A percentile compares a stretch with the other conserved stretches of the same genome.
These are phyloP conservation scores for Gymnosoma rotundatum DNA, from an alignment of 2,888 invertebrate genomes.

Conservation along the genomic window DNA sequence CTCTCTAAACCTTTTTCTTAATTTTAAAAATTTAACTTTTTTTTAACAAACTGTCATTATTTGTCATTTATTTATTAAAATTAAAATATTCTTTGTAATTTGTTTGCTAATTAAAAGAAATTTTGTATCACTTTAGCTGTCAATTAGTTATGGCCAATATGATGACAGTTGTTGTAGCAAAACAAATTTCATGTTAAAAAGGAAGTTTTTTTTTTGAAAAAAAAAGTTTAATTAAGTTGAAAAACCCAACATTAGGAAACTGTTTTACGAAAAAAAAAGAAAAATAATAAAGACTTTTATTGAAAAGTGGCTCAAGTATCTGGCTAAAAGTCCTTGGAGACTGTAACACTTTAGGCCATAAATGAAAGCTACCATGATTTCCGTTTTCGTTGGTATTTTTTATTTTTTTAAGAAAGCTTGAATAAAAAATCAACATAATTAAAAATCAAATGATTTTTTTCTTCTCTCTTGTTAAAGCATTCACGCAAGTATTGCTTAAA, in stretches of 20 bases:
- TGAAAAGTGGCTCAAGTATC: conserved; percentile 70
- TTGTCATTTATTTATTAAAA: conserved; percentile 11
- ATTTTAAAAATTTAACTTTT: neutral
- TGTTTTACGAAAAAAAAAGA: neutral
- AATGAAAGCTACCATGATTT: conserved; percentile 59
- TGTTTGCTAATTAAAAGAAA: conserved; percentile 72
- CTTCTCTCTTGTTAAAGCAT: conserved; percentile 17
- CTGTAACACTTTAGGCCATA: conserved; percentile 67
- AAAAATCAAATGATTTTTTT: conserved; percentile 73
- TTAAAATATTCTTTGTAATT: conserved; percentile 45
- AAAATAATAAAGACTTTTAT: conserved; percentile 35
- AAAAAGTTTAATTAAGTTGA: conserved; percentile 73
- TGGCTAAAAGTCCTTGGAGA: conserved; percentile 71
- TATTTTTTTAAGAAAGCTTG: conserved; percentile 26
- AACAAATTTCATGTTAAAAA: conserved; percentile 39
- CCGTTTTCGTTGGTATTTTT: conserved; percentile 40
- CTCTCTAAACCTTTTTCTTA: conserved; percentile 19
- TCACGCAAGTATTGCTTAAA: conserved; percentile 63
- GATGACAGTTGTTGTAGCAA: conserved; percentile 71
- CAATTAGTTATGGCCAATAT: conserved; percentile 73
- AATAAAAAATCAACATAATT: conserved; percentile 72
- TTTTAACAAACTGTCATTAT: conserved; percentile 2
- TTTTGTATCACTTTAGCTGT: conserved; percentile 72
- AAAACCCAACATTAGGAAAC: conserved; percentile 57
- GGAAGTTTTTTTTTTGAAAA: conserved; percentile 28